Evolutionary conservation across 2,113 vertebrate species (phyloP), one percentile per base, ranked within the genome.

Genomic region (Corvus hawaiiensis): DNA sequence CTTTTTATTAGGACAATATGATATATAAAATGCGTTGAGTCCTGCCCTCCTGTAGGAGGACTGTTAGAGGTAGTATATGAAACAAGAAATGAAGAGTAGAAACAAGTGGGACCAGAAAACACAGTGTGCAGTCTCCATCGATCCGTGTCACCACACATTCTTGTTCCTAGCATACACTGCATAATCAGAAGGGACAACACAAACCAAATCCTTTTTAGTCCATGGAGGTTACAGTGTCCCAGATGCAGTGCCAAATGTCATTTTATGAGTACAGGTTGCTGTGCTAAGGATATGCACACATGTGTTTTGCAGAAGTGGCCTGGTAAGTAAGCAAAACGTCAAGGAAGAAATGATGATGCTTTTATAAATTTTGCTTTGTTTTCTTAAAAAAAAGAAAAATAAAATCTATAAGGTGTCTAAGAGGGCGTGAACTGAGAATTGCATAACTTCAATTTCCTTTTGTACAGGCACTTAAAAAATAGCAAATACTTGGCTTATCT

Each of bases 161-260:
- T 91, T 96, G 89, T 93, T 96, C 80, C 76, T 88, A 86, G 87
- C 72, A 78, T 96, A 81, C 26, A 51, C 74, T 96, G 84, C 77
- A 91, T 97, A 96, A 97, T 97, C 96, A 97, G 84, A 93, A 96
- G 89, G 94, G 96, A 93, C 0, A 6, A 97, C 88, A 91, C 90
- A 97, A 93, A 96, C 69, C 78, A 92, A 73, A 94, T 92, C 46
- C 79, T 48, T 97, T 97, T 89, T 84, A 97, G 93, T 94, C 90
- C 30, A 22, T 3, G 21, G 94, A 96, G 91, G 93, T 91, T 97
- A 68, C 61, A 21, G 72, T 82, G 83, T 97, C 94, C 93, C 83
- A 91, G 88, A 76, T 90, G 89, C 78, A 77, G 35, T 89, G 96
- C 85, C 91, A 96, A 84, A 81, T 96, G 87, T 95, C 87, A 89